Conservation (phyloP, 2,888 invertebrate species). For the Mycalesis mineus region DNA sequence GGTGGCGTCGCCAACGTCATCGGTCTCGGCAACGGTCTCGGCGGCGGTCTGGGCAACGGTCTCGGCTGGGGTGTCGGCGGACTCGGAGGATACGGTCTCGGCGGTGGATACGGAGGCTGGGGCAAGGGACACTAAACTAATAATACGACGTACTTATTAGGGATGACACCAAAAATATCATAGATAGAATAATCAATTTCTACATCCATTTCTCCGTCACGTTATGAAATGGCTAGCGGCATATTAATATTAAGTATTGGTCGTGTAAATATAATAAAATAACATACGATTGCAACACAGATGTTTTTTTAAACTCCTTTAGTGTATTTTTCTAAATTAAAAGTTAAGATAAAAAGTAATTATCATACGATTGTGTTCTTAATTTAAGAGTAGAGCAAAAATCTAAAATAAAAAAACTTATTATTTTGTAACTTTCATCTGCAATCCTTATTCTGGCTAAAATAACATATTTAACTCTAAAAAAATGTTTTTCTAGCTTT, state of each 20-base stretch:
- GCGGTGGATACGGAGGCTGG: conserved; percentile 26
- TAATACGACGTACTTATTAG: conserved; percentile 21
- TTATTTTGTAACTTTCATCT: too few relatives aligned
- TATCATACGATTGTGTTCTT: too few relatives aligned
- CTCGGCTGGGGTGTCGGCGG: conserved; percentile 29
- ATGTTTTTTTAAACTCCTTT: conserved; percentile 14
- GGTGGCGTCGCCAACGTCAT: conserved; percentile 13
- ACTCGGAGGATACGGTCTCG: conserved; percentile 28
- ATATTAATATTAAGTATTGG: conserved; percentile 51
- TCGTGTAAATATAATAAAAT: conserved; percentile 41
- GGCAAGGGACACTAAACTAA: conserved; percentile 32
- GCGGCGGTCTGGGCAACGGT: conserved; percentile 27
- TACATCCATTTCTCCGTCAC: conserved; percentile 58
- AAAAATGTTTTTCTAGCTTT: too few relatives aligned
- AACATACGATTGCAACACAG: conserved; percentile 31
- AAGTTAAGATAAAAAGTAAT: too few relatives aligned
- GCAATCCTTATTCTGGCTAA: too few relatives aligned
- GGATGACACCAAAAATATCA: conserved; percentile 21
- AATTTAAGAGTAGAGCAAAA: too few relatives aligned
- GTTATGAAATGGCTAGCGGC: conserved; percentile 66
- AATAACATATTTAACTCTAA: too few relatives aligned
- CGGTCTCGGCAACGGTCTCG: background rate
- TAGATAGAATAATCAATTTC: conserved; percentile 49
- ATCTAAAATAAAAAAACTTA: too few relatives aligned
- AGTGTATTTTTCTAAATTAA: too few relatives aligned